Evolutionary conservation across 2,113 vertebrate genomes (phyloP), one percentile per base, ranked within the genome.

Genomic region (Cacatua alba): DNA sequence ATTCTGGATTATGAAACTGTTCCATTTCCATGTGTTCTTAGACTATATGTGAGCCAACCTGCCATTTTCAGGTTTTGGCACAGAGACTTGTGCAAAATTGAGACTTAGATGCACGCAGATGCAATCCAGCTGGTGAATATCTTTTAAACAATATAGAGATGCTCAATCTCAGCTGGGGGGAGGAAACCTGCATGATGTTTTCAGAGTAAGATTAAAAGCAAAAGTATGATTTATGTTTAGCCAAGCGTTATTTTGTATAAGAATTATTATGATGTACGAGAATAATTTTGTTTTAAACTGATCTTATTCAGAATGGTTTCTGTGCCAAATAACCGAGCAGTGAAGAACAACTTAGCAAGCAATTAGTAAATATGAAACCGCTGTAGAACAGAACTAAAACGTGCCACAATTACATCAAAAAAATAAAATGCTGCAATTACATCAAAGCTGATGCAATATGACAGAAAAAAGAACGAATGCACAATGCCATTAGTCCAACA

Each of bases 1-100:
- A 91, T 94, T 95, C 23, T 92, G 88, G 44, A 91, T 94, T 89
- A 81, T 76, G 70, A 89, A 96, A 92, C 74, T 65, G n/a, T 51
- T 91, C 28, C 13, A 63, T 89, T 92, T 86, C 90, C 60, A 69
- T 25, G 83, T 89, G 78, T 89, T 94, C 63, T 88, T 71, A 71
- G 72, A 31, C 82, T 88, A 51, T 29, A 57, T 4, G 2, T 57
- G 43, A 31, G 57, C 41, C 35, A 92, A 65, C 9, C n/a, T 53
- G 11, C 9, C 84, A 41, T 92, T 93, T 91, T 65, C 74, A 55
- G 26, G 64, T 72, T 91, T 87, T 92, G 16, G 14, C 20, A 76
- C 10, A 76, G 48, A 79, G 8, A 53, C 21, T 49, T 74, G 46
- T 35, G 26, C 51, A 92, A 95, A 92, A 93, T 17, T 65, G 65